These are phyloP conservation scores for Eilema caniola DNA, from an alignment of 2,888 invertebrate genomes.

Conservation along the genomic window DNA sequence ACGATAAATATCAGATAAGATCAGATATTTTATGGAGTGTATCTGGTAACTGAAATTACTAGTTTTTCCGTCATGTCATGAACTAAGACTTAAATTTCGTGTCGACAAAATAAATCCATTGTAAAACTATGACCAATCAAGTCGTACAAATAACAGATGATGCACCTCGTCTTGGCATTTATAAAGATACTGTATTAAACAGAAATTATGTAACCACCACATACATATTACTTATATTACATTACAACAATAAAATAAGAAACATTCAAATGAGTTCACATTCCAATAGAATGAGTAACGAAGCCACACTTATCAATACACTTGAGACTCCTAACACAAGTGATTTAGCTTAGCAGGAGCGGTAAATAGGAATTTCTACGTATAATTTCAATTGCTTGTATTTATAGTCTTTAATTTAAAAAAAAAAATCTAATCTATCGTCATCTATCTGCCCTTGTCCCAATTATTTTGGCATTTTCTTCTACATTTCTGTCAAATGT, in stretches of 20 bases:
- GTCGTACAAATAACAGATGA: too few relatives aligned
- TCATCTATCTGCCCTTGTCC: too few relatives aligned
- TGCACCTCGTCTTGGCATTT: background rate
- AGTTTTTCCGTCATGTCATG: too few relatives aligned
- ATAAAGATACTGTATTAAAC: background rate
- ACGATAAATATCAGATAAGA: background rate
- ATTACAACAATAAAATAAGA: background rate
- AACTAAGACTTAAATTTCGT: too few relatives aligned
- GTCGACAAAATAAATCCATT: too few relatives aligned
- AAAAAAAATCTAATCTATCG: too few relatives aligned
- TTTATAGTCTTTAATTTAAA: too few relatives aligned
- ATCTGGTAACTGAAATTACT: too few relatives aligned
- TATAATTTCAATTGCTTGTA: background rate
- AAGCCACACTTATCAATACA: background rate
- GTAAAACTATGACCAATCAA: too few relatives aligned
- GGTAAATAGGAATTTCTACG: background rate
- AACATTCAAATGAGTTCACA: slow-evolving; percentile 4
- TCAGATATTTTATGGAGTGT: too few relatives aligned
- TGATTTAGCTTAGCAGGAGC: background rate
- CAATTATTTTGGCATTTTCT: too few relatives aligned
- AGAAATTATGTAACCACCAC: background rate
- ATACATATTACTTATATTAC: background rate
- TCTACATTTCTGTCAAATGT: too few relatives aligned
- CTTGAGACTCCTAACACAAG: background rate
- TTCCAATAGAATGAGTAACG: background rate